Percentiles rank a stretch among this genome's conserved stretches.
Conservation (phyloP, 1,140 invertebrate species). For the Euwallacea fornicatus region DNA sequence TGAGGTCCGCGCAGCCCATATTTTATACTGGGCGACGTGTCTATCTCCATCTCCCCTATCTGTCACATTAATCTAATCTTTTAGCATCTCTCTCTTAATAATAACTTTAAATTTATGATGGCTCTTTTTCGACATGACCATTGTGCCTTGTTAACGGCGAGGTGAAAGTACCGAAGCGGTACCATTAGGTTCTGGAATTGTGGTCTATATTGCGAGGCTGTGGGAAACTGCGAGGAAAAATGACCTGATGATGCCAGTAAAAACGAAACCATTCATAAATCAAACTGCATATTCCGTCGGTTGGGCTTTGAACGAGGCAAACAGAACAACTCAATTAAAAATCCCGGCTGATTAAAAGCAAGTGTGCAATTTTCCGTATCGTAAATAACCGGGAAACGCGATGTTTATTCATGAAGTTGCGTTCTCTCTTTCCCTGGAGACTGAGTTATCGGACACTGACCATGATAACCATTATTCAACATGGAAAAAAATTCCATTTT, state of each 20-base stretch:
- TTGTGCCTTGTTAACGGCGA: constrained; percentile 18
- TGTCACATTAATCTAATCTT: constrained; percentile 37
- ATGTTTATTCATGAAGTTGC: no score
- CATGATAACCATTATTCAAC: no score
- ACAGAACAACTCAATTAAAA: no score
- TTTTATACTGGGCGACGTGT: constrained; percentile 29
- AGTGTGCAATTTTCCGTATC: no score
- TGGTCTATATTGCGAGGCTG: no score
- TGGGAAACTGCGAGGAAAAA: background rate
- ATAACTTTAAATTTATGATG: constrained; percentile 29
- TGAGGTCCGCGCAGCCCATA: constrained; percentile 29
- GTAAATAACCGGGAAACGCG: no score
- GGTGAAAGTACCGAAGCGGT: constrained; percentile 15
- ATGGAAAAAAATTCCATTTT: no score
- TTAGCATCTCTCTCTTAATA: constrained; percentile 32
- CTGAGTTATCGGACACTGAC: no score
- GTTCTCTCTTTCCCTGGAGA: no score
- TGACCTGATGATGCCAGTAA: background rate
- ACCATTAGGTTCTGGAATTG: background rate
- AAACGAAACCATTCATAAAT: background rate
- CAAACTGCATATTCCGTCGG: no score
- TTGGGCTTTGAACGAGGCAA: no score
- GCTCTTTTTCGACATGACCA: constrained; percentile 18
- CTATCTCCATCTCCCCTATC: constrained; percentile 33
- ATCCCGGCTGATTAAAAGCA: no score